Evolutionary conservation across 2,888 invertebrate species (phyloP), one percentile per base, ranked within the genome.

Genomic region (Standfussiana lucernea): DNA sequence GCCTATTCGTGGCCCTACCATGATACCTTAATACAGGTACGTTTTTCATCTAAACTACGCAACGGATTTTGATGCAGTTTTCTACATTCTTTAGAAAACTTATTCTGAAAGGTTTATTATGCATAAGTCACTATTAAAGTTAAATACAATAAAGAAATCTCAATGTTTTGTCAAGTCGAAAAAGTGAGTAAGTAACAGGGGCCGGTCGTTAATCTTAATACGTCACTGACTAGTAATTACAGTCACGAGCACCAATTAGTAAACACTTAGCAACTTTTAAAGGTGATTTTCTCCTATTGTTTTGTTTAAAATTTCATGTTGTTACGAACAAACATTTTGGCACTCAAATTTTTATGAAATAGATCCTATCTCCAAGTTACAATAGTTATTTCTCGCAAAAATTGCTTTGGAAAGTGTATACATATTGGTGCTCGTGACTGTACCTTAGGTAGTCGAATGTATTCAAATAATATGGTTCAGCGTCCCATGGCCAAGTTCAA

Each of bases 401-500:
- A 47, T 47, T 7, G 45, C 42, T 45, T 15, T 7, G 50, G 24
- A 53, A 28, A 15, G 53, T 53, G 53, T 11, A 15, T 59, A 18
- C 32, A 59, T 59, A 59, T 32, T 59, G 8, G 59, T 59, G 32
- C 18, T 28, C 3, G 18, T 62, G 37, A 37, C 11, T 37, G 37
- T 64, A 64, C 37, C 13, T n/a, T 11, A 21, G 42, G 11, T 11
- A 28, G 56, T 21, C 8, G 13, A 11, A 18, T n/a, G 32, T 42
- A 42, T 35, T 24, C 32, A 47, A 56, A 73, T 56, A 40, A 24
- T 45, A 28, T 53, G 45, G 40, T 65, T 75, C 68, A 81, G 40
- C 47, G 75, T 81, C 24, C 40, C 47, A 42, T 28, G 5, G 28
- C 24, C 21, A n/a, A 82, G 76, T 82, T 82, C 82, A 82, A 64